phyloP scores from a whole-genome alignment of 1,140 invertebrate genomes.

The Arion vulgaris region DNA sequence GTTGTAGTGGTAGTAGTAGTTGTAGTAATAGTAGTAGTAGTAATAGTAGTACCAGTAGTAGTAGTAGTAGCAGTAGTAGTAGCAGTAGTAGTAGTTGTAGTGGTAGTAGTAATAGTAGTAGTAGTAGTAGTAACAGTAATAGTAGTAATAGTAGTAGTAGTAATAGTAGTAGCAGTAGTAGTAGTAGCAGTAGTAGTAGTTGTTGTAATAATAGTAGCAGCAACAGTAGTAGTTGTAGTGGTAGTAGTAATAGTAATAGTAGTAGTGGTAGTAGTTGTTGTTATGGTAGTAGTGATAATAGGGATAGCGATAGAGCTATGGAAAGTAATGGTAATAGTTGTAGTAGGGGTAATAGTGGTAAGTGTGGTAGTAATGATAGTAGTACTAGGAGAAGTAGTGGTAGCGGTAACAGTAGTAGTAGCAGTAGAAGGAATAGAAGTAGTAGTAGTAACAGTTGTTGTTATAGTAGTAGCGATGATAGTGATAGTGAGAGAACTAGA shows the following conservation, averaged over 20 bases:
- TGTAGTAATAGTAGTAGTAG: background rate
- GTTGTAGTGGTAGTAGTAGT: too few relatives aligned
- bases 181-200: background rate
- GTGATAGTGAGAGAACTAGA: too few relatives aligned
- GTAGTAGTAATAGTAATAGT: constrained; percentile 13
- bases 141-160: constrained; percentile 20
- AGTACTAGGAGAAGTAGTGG: too few relatives aligned
- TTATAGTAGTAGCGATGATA: too few relatives aligned
- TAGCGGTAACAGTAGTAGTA: too few relatives aligned
- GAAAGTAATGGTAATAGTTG: too few relatives aligned
- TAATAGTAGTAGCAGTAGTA: constrained; percentile 7
- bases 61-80: background rate
- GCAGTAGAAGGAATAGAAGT: too few relatives aligned
- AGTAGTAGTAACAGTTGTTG: too few relatives aligned
- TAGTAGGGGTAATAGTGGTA: too few relatives aligned
- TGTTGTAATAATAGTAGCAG: constrained; percentile 2
- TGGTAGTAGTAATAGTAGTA: constrained; percentile 15
- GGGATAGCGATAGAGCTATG: too few relatives aligned
- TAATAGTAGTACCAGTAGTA: background rate
- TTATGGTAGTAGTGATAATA: background rate
- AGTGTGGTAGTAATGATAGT: too few relatives aligned
- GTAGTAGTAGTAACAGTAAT: constrained; percentile 9
- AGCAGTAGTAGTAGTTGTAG: constrained; percentile 20
- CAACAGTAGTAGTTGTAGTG: constrained; percentile 9
- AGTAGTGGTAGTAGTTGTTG: background rate